Evolutionary conservation across 2,113 vertebrate genomes (phyloP).

Genomic region (Pteronura brasiliensis): DNA sequence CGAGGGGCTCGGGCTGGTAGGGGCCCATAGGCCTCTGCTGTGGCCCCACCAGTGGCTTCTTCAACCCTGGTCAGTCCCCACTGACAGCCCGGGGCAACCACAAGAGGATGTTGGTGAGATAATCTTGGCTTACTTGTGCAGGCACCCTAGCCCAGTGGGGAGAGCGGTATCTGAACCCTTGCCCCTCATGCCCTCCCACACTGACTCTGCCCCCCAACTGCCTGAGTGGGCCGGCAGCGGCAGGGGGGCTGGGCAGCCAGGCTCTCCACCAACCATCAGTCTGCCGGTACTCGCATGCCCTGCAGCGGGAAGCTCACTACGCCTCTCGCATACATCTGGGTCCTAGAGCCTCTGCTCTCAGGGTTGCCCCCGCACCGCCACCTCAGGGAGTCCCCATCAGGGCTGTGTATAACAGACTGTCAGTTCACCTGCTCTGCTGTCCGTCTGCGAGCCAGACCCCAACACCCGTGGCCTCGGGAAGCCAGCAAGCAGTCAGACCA

Average conservation of each 20-base stretch:
- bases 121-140: background rate
- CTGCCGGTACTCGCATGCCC: rapidly evolving
- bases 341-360: too few species aligned
- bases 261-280: background rate
- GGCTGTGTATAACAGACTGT: too few species aligned
- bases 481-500: background rate
- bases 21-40: too few species aligned
- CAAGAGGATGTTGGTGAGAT: background rate
- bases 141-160: background rate
- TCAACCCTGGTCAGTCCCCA: background rate
- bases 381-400: background rate
- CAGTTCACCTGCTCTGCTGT: background rate
- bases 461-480: rapidly evolving
- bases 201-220: background rate
- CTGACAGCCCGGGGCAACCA: background rate
- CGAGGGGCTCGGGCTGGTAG: background rate
- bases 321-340: background rate
- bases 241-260: too few species aligned
- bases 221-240: background rate
- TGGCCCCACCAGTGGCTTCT: background rate
- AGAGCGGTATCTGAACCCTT: background rate
- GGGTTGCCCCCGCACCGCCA: background rate
- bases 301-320: background rate
- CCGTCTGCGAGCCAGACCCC: background rate
- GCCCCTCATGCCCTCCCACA: rapidly evolving